Evolutionary conservation across 2,113 vertebrate genomes (phyloP).

Genomic region (Balaenoptera acutorostrata): DNA sequence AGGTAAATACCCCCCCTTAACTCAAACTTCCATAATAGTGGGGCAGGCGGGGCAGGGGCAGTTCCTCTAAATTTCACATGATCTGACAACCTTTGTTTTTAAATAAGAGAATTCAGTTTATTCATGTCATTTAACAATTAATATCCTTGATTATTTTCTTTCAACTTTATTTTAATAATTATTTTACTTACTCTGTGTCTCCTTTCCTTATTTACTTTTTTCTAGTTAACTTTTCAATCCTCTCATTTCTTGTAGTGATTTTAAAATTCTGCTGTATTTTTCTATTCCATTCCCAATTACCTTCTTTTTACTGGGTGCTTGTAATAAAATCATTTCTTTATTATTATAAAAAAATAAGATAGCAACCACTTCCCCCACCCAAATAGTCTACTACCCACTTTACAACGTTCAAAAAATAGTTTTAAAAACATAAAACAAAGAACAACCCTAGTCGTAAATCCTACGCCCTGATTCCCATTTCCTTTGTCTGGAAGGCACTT

Average conservation of each 20-base stretch:
- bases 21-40: neutral
- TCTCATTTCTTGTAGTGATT: neutral
- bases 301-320: neutral
- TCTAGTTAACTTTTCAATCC: neutral
- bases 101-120: neutral
- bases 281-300: neutral
- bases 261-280: neutral
- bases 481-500: neutral
- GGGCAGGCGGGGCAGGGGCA: neutral
- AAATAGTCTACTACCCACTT: neutral
- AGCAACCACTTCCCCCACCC: neutral
- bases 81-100: neutral
- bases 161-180: neutral
- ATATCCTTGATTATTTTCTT: neutral
- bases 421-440: slow-evolving; percentile 5
- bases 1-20: neutral
- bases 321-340: neutral
- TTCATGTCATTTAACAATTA: neutral
- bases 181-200: neutral
- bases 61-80: neutral
- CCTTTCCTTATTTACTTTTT: neutral
- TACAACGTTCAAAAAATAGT: neutral
- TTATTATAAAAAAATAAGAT: neutral
- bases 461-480: neutral
- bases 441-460: neutral